Base-by-base conservation (phyloP, 2,888 invertebrate species). In the Athalia circularis region DNA sequence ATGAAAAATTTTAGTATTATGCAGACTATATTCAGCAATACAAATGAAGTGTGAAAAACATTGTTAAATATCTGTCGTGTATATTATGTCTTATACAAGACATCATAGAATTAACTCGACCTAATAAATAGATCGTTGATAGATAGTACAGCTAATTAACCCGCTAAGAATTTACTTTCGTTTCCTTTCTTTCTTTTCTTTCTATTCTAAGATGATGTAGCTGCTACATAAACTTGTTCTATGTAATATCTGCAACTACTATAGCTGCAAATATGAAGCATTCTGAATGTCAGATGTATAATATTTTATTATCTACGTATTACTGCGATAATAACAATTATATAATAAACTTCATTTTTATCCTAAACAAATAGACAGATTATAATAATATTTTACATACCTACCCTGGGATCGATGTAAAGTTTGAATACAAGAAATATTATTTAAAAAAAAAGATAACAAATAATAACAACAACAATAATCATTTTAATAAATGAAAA, bases 211-310 rank as follows among this genome's bases (percentile, higher is more conserved):
- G 7, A 45, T 62, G 29, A 62, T 29, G 29, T 70, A 67, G 15
- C 67, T 70, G 54, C 52, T 4, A 70, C 29, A 62, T 62, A 0
- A 8, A 57, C 47, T 67, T 50, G 47, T 57, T 70, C 52, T 70
- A 70, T 29, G 29, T 29, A 8, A 70, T 57, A 54, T n/a, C 68
- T 70, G 57, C 15, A 57, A 54, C 70, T 70, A 70, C 54, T 11
- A 54, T 43, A 50, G 57, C 70, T 70, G 54, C 70, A 70, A 70
- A 54, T 70, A 70, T 45, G 11, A 70, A 70, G 70, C 70, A 70
- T 54, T 70, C 11, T 57, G 29, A 54, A 70, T 45, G 7, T 67
- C 67, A 15, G 47, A 67, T 50, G 67, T 67, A 67, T 13, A 67
- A 67, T 67, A 15, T 70, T 43, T 29, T 54, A 50, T 11, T 62